These are phyloP conservation scores for Drosophila putrida DNA, from an alignment of 2,888 invertebrate genomes.

Conservation along the genomic window DNA sequence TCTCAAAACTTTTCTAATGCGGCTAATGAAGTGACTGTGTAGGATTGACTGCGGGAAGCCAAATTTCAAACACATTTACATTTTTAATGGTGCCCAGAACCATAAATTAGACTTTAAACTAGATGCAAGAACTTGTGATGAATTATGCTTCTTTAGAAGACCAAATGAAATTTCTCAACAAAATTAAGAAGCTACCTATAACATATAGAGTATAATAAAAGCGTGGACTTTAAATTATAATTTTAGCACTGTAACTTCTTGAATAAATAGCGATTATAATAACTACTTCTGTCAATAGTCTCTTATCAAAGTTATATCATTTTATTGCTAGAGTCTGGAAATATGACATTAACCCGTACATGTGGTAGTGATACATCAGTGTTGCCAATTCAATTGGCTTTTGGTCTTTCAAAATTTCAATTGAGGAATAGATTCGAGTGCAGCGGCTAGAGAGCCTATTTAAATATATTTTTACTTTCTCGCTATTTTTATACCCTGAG, in stretches of 20 bases:
- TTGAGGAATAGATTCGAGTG: too few relatives aligned
- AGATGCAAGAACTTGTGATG: conserved; percentile 14
- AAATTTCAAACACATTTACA: conserved; percentile 57
- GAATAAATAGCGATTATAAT: too few relatives aligned
- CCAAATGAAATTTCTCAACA: conserved; percentile 4
- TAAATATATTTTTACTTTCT: too few relatives aligned
- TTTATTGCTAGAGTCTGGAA: too few relatives aligned
- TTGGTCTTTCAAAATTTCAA: too few relatives aligned
- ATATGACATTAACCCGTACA: too few relatives aligned
- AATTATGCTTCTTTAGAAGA: conserved; percentile 3
- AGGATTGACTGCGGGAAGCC: conserved; percentile 19
- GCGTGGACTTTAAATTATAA: background rate
- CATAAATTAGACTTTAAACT: conserved; percentile 45
- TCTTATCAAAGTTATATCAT: too few relatives aligned
- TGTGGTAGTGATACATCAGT: too few relatives aligned
- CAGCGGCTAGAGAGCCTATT: too few relatives aligned
- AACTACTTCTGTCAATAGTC: too few relatives aligned
- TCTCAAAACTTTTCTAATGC: conserved; percentile 56
- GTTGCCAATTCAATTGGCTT: too few relatives aligned
- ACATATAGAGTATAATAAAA: background rate
- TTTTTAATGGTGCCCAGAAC: conserved; percentile 57
- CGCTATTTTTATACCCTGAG: too few relatives aligned
- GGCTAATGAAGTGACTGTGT: conserved; percentile 57
- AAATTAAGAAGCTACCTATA: background rate
- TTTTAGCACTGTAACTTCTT: background rate